Evolutionary conservation across 2,888 invertebrate genomes (phyloP).

Genomic region (Macropis europaea): DNA sequence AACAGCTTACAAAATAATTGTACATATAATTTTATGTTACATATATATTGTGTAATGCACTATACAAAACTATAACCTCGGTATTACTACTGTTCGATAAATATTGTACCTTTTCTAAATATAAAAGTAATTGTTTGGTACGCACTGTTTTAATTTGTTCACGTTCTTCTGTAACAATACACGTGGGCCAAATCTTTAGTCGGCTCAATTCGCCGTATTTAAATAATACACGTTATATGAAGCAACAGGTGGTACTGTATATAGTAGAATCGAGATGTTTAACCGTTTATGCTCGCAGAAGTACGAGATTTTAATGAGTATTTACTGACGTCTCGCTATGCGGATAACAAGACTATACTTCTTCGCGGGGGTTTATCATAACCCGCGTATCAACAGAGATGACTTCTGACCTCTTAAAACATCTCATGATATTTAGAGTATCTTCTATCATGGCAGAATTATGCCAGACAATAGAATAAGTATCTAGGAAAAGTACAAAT

Average conservation of each 20-base stretch:
- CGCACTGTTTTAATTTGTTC: background rate
- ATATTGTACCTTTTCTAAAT: background rate
- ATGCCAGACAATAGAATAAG: background rate
- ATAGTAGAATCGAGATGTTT: background rate
- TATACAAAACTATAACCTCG: slow-evolving; percentile 10
- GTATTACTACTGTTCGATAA: background rate
- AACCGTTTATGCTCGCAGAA: background rate
- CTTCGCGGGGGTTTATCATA: slow-evolving; percentile 55
- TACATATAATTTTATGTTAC: background rate
- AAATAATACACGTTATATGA: background rate
- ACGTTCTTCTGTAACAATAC: background rate
- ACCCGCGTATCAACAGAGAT: slow-evolving; percentile 35
- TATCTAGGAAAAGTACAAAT: background rate
- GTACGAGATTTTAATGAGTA: background rate
- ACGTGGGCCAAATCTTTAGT: background rate
- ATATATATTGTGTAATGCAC: background rate
- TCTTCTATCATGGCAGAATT: background rate
- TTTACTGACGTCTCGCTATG: slow-evolving; percentile 7
- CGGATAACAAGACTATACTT: slow-evolving; percentile 11
- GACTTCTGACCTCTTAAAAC: slow-evolving; percentile 41
- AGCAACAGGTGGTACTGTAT: slow-evolving; percentile 34
- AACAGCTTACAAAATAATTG: no score
- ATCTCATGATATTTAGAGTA: background rate
- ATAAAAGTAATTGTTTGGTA: background rate
- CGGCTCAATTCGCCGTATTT: background rate